Percentiles rank a stretch among this genome's conserved stretches.
These are phyloP conservation scores for Thereuonema tuberculata DNA, from an alignment of 1,140 invertebrate species.

Conservation along the genomic window DNA sequence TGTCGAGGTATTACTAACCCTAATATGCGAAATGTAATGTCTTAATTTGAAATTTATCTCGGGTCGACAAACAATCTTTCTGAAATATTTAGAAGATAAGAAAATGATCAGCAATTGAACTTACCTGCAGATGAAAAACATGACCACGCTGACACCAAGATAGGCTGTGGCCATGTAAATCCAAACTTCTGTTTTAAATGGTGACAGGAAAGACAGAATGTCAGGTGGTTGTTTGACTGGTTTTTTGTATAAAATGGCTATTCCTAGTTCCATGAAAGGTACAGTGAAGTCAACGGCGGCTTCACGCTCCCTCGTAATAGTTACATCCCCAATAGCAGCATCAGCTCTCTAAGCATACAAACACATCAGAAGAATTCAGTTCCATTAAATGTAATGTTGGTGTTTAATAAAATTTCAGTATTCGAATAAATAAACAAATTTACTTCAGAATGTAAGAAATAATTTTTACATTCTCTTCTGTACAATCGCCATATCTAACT, in stretches of 20 bases:
- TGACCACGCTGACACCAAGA: slow-evolving; percentile 74
- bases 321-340: slow-evolving; percentile 80
- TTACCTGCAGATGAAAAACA: slow-evolving; percentile 83
- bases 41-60: background rate
- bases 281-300: slow-evolving; percentile 88
- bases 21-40: too few relatives aligned
- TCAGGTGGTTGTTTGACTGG: slow-evolving; percentile 80
- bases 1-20: too few relatives aligned
- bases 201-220: slow-evolving; percentile 82
- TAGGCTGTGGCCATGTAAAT: slow-evolving; percentile 91
- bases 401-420: too few relatives aligned
- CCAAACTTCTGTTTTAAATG: slow-evolving; percentile 85
- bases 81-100: too few relatives aligned
- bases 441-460: too few relatives aligned
- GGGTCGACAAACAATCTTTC: too few relatives aligned
- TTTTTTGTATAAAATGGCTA: slow-evolving; percentile 80
- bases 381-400: too few relatives aligned
- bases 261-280: slow-evolving; percentile 80
- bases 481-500: too few relatives aligned
- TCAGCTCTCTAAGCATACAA: slow-evolving; percentile 65
- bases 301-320: slow-evolving; percentile 79
- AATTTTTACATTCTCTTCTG: too few relatives aligned
- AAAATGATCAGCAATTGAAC: too few relatives aligned
- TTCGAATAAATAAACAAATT: too few relatives aligned
- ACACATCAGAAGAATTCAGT: too few relatives aligned